Conservation (phyloP, 2,888 invertebrate genomes). For the Petrolisthes cinctipes region DNA sequence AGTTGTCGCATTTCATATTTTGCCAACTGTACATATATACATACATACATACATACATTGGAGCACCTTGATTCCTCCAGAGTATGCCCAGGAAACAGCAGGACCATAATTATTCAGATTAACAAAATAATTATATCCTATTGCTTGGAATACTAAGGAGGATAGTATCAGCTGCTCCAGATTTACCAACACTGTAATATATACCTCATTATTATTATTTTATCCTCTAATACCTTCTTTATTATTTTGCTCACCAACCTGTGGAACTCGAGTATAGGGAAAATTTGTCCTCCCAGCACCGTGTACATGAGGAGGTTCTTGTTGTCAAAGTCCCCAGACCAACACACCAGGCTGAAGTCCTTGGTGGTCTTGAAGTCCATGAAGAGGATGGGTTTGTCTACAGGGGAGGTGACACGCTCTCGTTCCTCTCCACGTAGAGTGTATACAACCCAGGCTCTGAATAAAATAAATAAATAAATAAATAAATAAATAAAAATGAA, state of each 20-base stretch:
- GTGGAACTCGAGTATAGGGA: conserved; percentile 76
- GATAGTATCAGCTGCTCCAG: too few relatives aligned
- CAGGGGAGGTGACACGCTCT: conserved; percentile 70
- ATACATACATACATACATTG: background rate
- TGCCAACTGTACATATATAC: too few relatives aligned
- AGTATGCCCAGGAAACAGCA: too few relatives aligned
- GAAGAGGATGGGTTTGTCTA: conserved; percentile 72
- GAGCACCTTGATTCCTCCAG: background rate
- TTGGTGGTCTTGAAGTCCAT: conserved; percentile 70
- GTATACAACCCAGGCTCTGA: conserved; percentile 66
- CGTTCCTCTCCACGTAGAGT: conserved; percentile 80
- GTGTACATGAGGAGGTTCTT: conserved; percentile 79
- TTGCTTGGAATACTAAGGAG: too few relatives aligned
- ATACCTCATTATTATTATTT: too few relatives aligned
- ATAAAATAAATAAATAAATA: too few relatives aligned
- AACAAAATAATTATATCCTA: too few relatives aligned
- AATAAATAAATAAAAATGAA: too few relatives aligned
- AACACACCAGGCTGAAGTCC: conserved; percentile 81
- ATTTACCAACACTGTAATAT: too few relatives aligned
- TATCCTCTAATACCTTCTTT: too few relatives aligned
- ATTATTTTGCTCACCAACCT: conserved; percentile 70
- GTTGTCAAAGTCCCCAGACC: conserved; percentile 86
- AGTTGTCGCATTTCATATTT: too few relatives aligned
- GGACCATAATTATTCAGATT: too few relatives aligned
- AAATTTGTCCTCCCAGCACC: conserved; percentile 71